These are phyloP conservation scores for Drosophila athabasca DNA, from an alignment of 1,140 invertebrate genomes.

Conservation along the genomic window DNA sequence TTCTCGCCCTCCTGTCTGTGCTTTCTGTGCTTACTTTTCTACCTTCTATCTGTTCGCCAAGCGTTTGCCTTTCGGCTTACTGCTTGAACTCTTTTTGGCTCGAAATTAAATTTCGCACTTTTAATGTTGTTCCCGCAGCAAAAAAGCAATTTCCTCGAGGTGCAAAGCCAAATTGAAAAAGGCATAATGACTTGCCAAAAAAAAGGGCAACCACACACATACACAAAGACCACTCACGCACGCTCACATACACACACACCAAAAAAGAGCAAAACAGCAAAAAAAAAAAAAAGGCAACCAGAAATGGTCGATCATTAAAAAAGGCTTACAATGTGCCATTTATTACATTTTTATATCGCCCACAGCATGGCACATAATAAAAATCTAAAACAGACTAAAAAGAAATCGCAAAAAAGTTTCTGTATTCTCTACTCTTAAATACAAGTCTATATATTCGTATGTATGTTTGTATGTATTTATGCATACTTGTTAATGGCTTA, in stretches of 20 bases:
- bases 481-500: too few species aligned
- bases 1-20: constrained; percentile 1
- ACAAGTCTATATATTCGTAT: too few species aligned
- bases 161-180: constrained; percentile 70
- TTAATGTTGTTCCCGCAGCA: constrained; percentile 61
- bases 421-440: too few species aligned
- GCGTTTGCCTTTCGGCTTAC: constrained; percentile 38
- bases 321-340: constrained; percentile 70
- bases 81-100: constrained; percentile 31
- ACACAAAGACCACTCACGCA: neutral
- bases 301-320: constrained; percentile 72
- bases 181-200: too few species aligned
- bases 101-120: constrained; percentile 75
- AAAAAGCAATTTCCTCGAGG: constrained; percentile 76
- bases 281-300: constrained; percentile 28
- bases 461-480: too few species aligned
- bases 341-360: constrained; percentile 65
- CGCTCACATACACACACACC: neutral
- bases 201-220: constrained; percentile 1
- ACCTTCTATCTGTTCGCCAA: constrained; percentile 14
- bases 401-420: constrained; percentile 10
- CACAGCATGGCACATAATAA: constrained; percentile 41
- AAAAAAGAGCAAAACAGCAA: too few species aligned
- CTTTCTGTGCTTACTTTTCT: constrained; percentile 5
- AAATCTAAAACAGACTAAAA: constrained; percentile 24